A percentile compares a stretch with the other conserved stretches of the same genome.
These are phyloP conservation scores for Chrysemys picta DNA, from an alignment of 2,113 vertebrate genomes.

Conservation along the genomic window DNA sequence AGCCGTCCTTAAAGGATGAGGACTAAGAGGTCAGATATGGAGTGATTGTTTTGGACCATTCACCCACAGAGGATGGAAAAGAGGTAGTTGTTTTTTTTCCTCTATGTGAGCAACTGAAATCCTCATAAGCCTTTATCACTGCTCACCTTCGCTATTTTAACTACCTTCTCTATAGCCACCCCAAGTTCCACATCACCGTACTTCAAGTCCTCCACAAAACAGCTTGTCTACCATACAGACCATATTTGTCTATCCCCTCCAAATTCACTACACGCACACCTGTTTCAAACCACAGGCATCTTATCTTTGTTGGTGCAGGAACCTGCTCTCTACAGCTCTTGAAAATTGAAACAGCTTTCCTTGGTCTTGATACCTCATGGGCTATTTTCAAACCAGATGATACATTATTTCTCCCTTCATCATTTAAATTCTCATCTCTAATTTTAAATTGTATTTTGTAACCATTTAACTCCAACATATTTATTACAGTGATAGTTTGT, in stretches of 20 bases:
- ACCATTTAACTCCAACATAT: background rate
- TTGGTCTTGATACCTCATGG: background rate
- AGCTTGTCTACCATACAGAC: background rate
- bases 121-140: accelerated
- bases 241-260: background rate
- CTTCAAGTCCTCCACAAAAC: background rate
- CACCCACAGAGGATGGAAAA: background rate
- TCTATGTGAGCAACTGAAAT: background rate
- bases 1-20: background rate
- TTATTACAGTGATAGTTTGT: background rate
- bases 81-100: background rate
- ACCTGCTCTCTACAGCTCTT: background rate
- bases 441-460: background rate
- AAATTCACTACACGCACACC: accelerated
- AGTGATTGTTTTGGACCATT: background rate
- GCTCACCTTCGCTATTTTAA: background rate
- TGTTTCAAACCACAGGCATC: background rate
- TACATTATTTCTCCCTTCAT: background rate
- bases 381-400: background rate
- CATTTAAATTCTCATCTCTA: background rate
- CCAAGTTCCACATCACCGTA: background rate
- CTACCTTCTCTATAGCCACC: background rate
- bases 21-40: background rate
- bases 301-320: background rate
- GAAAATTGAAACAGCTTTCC: background rate